A percentile compares a stretch with the other conserved stretches of the same genome.
phyloP scores from a whole-genome alignment of 2,888 invertebrate genomes.

The Ischnura elegans region DNA sequence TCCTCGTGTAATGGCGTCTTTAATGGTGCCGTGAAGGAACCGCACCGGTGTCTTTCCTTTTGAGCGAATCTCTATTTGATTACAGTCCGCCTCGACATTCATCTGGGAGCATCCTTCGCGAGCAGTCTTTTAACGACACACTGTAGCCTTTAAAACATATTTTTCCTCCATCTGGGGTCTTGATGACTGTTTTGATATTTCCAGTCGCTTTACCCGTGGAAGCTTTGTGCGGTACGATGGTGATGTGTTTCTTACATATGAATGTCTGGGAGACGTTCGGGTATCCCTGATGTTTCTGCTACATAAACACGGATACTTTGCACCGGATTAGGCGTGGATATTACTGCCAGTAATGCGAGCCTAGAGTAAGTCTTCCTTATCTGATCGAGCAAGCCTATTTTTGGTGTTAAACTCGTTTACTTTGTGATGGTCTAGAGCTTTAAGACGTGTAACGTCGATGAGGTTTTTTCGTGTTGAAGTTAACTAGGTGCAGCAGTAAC shows the following conservation, averaged over 20 bases:
- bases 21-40: not conserved
- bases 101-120: not conserved
- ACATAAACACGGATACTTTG: not conserved
- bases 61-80: not conserved
- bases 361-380: too few species aligned
- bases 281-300: not conserved
- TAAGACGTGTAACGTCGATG: too few species aligned
- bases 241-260: not conserved
- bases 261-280: not conserved
- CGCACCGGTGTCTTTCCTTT: not conserved
- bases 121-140: not conserved
- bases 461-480: too few species aligned
- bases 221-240: not conserved
- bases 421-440: too few species aligned
- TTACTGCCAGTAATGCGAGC: too few species aligned
- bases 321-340: not conserved
- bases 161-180: not conserved
- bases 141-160: not conserved
- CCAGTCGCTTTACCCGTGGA: not conserved
- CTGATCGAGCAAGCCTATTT: too few species aligned
- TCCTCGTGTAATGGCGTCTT: not conserved
- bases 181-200: not conserved
- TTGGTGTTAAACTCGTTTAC: too few species aligned
- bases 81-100: not conserved
- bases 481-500: too few species aligned